These are phyloP conservation scores for Solen grandis DNA, from an alignment of 1,140 invertebrate genomes.

Conservation along the genomic window DNA sequence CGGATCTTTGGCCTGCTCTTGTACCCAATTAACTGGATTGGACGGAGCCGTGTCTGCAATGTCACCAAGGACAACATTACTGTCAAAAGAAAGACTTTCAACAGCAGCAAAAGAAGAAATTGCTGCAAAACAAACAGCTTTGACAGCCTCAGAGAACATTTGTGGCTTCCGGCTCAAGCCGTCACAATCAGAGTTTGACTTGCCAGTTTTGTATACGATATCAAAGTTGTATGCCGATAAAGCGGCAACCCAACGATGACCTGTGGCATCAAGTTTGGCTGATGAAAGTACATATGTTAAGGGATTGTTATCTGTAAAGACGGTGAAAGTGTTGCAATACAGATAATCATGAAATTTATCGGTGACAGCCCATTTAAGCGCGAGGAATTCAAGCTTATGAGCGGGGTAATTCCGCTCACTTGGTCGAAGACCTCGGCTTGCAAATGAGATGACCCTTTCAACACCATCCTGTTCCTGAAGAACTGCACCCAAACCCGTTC, in stretches of 20 bases:
- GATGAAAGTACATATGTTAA: constrained; percentile 27
- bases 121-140: background rate
- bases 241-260: constrained; percentile 40
- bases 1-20: background rate
- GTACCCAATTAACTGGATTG: background rate
- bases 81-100: background rate
- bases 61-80: background rate
- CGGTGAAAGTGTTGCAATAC: constrained; percentile 31
- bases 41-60: no score
- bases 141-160: background rate
- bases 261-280: constrained; percentile 47
- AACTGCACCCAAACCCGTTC: constrained; percentile 67
- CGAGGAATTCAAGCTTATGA: constrained; percentile 44
- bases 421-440: constrained; percentile 21
- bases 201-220: constrained; percentile 14
- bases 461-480: constrained; percentile 25
- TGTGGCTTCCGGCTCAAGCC: no score
- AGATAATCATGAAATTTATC: constrained; percentile 62
- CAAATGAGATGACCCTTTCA: constrained; percentile 18
- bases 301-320: constrained; percentile 49
- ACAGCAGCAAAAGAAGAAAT: background rate
- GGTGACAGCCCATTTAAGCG: constrained; percentile 49
- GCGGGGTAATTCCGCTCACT: constrained; percentile 37
- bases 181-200: constrained; percentile 37
- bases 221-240: constrained; percentile 35